Evolutionary conservation across 1,140 invertebrate species (phyloP).

Genomic region (Chironomus tepperi): DNA sequence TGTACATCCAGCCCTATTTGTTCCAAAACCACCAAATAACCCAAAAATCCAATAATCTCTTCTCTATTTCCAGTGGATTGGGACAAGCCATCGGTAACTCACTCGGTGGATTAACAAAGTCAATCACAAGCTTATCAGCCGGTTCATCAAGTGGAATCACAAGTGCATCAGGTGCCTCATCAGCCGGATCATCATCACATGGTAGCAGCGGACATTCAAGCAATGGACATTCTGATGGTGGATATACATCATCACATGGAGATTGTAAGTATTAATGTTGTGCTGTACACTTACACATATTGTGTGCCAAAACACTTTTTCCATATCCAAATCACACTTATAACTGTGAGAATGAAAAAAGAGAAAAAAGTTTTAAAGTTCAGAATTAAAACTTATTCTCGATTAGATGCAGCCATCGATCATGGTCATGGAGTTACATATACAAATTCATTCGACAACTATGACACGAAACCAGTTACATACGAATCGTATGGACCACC

Average conservation of each 20-base stretch:
- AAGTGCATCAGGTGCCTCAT: not conserved
- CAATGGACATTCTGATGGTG: not conserved
- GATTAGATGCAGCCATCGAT: not conserved
- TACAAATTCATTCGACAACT: slow-evolving; percentile 15
- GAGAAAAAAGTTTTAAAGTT: not conserved
- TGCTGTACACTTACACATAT: not conserved
- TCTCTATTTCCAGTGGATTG: too few species aligned
- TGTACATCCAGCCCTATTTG: too few species aligned
- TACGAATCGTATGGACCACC: slow-evolving; percentile 3
- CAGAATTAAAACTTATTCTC: not conserved
- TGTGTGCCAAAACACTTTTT: not conserved
- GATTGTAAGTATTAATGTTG: not conserved
- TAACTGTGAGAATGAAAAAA: not conserved
- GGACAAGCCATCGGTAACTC: too few species aligned
- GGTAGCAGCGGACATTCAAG: not conserved
- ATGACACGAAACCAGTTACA: not conserved
- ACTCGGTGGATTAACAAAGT: not conserved
- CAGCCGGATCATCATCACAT: slow-evolving; percentile 1
- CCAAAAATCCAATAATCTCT: not conserved
- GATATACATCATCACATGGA: not conserved
- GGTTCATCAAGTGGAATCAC: not conserved
- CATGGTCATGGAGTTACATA: not conserved
- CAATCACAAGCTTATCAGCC: not conserved
- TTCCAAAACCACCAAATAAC: too few species aligned
- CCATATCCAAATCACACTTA: not conserved